phyloP scores from a whole-genome alignment of 2,888 invertebrate genomes.

The Drosophila vallismaia region DNA sequence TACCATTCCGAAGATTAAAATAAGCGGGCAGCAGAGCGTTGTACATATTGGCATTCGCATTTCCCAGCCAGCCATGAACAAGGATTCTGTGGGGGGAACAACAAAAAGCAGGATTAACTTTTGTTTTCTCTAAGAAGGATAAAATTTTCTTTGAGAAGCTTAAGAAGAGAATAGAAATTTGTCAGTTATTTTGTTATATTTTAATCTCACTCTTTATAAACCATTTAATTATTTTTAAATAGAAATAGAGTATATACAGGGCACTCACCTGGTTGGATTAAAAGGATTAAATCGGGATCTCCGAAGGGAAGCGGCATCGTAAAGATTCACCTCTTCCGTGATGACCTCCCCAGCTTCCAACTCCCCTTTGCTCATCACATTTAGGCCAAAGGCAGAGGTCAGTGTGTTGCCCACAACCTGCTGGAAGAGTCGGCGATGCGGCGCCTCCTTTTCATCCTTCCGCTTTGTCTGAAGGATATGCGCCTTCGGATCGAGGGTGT shows the following conservation, averaged over 20 bases:
- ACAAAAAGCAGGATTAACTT: neutral
- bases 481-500: conserved; percentile 52
- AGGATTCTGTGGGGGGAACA: conserved; percentile 65
- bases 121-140: neutral
- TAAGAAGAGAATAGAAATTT: neutral
- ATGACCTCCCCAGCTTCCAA: conserved; percentile 29
- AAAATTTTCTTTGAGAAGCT: neutral
- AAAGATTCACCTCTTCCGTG: conserved; percentile 73
- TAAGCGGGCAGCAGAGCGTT: conserved; percentile 76
- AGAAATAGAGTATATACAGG: too few species aligned
- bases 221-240: too few species aligned
- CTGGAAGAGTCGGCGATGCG: conserved; percentile 61
- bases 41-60: conserved; percentile 75
- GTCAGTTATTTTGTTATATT: neutral
- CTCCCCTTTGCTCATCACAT: conserved; percentile 31
- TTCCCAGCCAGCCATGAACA: conserved; percentile 82
- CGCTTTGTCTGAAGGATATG: neutral
- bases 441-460: neutral
- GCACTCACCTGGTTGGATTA: conserved; percentile 81
- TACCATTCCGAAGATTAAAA: conserved; percentile 54
- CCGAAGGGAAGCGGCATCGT: conserved; percentile 76
- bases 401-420: conserved; percentile 71
- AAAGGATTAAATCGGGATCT: conserved; percentile 80
- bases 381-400: conserved; percentile 75
- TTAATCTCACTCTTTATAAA: neutral